Percentiles rank a stretch among this genome's conserved stretches.
phyloP scores from a whole-genome alignment of 2,888 invertebrate species.

The Plebejus melissa region DNA sequence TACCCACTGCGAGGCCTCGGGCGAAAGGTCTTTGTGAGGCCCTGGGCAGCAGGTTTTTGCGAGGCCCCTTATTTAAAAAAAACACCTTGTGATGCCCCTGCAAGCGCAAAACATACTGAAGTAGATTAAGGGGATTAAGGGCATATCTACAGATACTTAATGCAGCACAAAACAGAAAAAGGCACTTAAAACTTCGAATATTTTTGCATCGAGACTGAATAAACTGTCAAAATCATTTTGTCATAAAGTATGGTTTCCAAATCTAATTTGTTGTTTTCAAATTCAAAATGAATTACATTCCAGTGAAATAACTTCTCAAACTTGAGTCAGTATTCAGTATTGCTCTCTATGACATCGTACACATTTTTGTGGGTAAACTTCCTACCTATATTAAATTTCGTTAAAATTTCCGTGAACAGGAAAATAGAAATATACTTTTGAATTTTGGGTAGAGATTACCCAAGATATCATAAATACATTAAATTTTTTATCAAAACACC shows the following conservation, averaged over 20 bases:
- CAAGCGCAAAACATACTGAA: too few relatives aligned
- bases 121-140: too few relatives aligned
- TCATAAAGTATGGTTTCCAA: not conserved
- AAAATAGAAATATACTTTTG: not conserved
- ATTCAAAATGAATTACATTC: not conserved
- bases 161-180: too few relatives aligned
- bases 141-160: too few relatives aligned
- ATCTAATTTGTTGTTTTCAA: not conserved
- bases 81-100: too few relatives aligned
- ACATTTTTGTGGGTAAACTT: conserved; percentile 5
- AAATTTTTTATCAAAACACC: too few relatives aligned
- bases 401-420: not conserved
- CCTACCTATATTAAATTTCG: conserved; percentile 3
- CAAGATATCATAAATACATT: too few relatives aligned
- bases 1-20: too few relatives aligned
- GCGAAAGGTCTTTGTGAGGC: too few relatives aligned
- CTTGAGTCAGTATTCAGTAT: conserved; percentile 1
- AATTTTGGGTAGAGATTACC: not conserved
- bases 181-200: not conserved
- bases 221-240: not conserved
- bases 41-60: too few relatives aligned
- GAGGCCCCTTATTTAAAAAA: too few relatives aligned
- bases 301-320: not conserved
- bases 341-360: not conserved
- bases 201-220: not conserved